Percentiles rank a stretch among this genome's conserved stretches.
Conservation (phyloP, 2,113 vertebrate genomes). For the Gasterosteus aculeatus region DNA sequence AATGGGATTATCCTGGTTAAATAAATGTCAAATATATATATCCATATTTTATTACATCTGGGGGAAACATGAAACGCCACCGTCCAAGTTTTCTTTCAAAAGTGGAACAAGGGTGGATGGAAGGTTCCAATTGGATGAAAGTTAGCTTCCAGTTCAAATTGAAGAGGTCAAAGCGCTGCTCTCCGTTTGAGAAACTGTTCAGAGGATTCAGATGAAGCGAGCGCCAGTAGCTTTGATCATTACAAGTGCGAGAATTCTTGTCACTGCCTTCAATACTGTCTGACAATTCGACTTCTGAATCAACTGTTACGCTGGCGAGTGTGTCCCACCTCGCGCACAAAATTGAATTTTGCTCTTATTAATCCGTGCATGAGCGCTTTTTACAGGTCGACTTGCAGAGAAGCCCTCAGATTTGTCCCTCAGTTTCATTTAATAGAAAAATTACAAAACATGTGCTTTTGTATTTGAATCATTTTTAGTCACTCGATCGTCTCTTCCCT, state of each 20-base stretch:
- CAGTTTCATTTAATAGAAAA: neutral
- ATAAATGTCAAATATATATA: neutral
- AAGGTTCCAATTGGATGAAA: neutral
- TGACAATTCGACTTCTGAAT: neutral
- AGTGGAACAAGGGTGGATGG: neutral
- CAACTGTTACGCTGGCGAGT: neutral
- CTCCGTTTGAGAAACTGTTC: neutral
- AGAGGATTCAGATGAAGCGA: neutral
- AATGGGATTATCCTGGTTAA: neutral
- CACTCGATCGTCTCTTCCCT: slow-evolving; percentile 4
- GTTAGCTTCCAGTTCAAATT: neutral
- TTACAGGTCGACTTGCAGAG: neutral
- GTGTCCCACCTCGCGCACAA: neutral
- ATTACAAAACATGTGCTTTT: slow-evolving; percentile 33
- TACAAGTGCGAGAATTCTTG: neutral
- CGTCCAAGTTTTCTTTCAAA: neutral
- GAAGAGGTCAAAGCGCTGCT: neutral
- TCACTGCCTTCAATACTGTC: neutral
- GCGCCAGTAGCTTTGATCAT: neutral
- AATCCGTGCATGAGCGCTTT: neutral
- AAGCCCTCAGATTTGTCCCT: neutral
- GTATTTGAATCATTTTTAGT: slow-evolving; percentile 4
- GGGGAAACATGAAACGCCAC: neutral
- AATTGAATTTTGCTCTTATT: neutral
- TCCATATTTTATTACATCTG: neutral